Conservation (phyloP, 2,113 vertebrate species). For the Platycercus adscitus region DNA sequence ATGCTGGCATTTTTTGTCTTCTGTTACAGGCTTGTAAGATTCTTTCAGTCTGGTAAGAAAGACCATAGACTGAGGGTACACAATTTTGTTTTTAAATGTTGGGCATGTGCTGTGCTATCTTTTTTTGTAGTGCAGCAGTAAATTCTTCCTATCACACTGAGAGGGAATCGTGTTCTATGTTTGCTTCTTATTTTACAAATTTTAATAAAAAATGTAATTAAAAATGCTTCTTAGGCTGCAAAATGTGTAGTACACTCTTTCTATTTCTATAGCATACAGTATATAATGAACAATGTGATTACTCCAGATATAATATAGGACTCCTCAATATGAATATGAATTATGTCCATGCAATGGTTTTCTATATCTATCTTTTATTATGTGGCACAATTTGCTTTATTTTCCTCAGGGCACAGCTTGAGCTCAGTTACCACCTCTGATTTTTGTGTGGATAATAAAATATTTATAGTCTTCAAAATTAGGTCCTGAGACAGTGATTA, state of each 20-base stretch:
- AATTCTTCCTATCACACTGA: slow-evolving; percentile 12
- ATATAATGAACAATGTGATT: slow-evolving; percentile 44
- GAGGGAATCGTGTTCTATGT: slow-evolving; percentile 19
- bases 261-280: background rate
- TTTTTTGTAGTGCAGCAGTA: slow-evolving; percentile 2
- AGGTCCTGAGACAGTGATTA: slow-evolving; percentile 58
- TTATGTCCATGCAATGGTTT: slow-evolving; percentile 48
- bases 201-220: slow-evolving; percentile 58
- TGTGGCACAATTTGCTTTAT: slow-evolving; percentile 56
- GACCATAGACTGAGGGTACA: background rate
- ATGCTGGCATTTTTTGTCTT: background rate
- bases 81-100: slow-evolving; percentile 40
- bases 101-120: slow-evolving; percentile 21
- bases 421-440: slow-evolving; percentile 65
- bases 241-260: background rate
- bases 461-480: slow-evolving; percentile 64
- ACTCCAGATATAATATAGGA: background rate
- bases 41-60: background rate
- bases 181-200: slow-evolving; percentile 32
- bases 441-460: slow-evolving; percentile 69
- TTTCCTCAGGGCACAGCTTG: slow-evolving; percentile 59
- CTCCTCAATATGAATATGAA: slow-evolving; percentile 52
- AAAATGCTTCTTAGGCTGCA: slow-evolving; percentile 21
- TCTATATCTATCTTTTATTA: slow-evolving; percentile 39
- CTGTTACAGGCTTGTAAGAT: background rate